Base-by-base conservation (phyloP, 2,797 vertebrate species). In the Picus viridis region DNA sequence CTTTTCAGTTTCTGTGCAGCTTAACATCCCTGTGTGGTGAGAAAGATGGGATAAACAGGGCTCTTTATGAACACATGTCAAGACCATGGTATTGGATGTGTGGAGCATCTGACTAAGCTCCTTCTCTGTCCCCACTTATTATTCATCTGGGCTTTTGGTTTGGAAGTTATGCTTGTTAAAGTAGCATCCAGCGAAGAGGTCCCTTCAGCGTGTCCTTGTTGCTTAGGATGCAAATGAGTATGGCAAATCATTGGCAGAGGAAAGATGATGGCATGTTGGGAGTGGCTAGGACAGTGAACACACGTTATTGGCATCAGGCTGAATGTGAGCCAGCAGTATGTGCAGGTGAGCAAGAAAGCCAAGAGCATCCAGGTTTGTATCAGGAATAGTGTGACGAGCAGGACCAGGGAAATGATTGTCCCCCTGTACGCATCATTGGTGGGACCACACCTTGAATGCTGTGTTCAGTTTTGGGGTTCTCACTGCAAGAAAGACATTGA, bases 181-280 rank as follows among this genome's bases (percentile, higher is more conserved):
- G 64, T 16, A 61, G 26, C 56, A 29, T 61, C 30, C 22, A 65
- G 59, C 57, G 84, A 39, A 59, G 13, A 39, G 32, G 34, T 83
- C 41, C 23, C 57, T 80, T 81, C 53, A 64, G 39, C n/a, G 17
- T 39, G 23, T 72, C 45, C 13, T 53, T 8, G 20, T 57, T 71
- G 15, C 6, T 41, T 57, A 82, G 88, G 26, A 16, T 86, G 45
- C 47, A 76, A 86, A 18, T 72, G 62, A 61, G 19, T 70, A 56
- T 53, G 69, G 32, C 64, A 63, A 83, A 23, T 22, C 5, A 3
- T 70, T 88, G 61, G 36, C 36, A 95, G 29, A 85, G 54, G 70
- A 93, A 88, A 39, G 47, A 34, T 77, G 83, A 45, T 47, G 71
- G 57, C 47, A 12, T 86, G n/a, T 92, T 96, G 59, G 32, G 84